Base-by-base conservation (phyloP, 2,797 vertebrate species). In the Perodicticus potto region DNA sequence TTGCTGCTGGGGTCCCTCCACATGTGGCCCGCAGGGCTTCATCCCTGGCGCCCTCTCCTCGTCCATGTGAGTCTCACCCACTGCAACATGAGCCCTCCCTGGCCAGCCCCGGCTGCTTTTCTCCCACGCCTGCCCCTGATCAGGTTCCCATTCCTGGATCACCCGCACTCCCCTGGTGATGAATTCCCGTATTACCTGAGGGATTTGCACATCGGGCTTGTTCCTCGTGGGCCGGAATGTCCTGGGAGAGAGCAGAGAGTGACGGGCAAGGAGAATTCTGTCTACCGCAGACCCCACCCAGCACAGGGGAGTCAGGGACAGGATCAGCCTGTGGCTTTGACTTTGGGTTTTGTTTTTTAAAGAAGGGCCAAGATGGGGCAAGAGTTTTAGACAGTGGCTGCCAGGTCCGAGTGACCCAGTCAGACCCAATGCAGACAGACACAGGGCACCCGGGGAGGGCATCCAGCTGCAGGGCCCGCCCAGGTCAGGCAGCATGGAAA, bases 121-220 rank as follows among this genome's bases (percentile, higher is more conserved):
- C 77, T 81, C 90, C 67, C 67, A 93, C 86, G 91, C 81, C 82
- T 20, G 69, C 49, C 89, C 69, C 78, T 6, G 88, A 95, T 96
- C 94, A 2, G 92, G 95, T 97, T 98, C 93, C 97, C 82, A 59
- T 97, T 97, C 96, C 98, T 96, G 96, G 96, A 96, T 97, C 67
- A 0, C 95, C 94, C n/a, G 2, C 11, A 1, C 90, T 96, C 94
- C 92, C 93, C 97, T 97, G 89, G 92, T 97, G 97, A 97, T 91
- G 97, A 97, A 97, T 97, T 98, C 98, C 97, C 96, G 82, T 78
- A 96, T 97, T 97, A 97, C 96, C 97, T 96, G 97, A 86, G 96
- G 97, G 97, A 97, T 98, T 97, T 97, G 96, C 96, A 97, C 97
- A 82, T 97, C 2, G 81, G 89, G 91, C 97, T 40, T 97, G 95